Evolutionary conservation across 2,113 vertebrate species (phyloP).

Genomic region (Corythaixoides concolor): DNA sequence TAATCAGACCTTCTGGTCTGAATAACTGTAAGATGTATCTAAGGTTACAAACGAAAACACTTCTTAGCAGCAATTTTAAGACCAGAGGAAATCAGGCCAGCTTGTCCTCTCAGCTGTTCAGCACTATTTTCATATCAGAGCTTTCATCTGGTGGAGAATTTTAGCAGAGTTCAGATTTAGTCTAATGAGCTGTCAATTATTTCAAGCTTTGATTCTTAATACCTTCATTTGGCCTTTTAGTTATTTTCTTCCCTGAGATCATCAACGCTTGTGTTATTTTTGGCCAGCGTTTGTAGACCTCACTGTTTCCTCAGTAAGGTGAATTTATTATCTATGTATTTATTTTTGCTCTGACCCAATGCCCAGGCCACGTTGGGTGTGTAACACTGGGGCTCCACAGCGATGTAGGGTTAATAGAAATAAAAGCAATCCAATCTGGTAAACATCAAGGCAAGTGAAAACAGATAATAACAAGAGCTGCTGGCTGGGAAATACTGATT

Average conservation of each 20-base stretch:
- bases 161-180: constrained; percentile 43
- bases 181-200: constrained; percentile 49
- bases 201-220: constrained; percentile 44
- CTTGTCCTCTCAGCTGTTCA: constrained; percentile 36
- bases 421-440: constrained; percentile 42
- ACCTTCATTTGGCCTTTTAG: constrained; percentile 1
- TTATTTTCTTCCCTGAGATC: constrained; percentile 36
- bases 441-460: constrained; percentile 45
- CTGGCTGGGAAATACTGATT: constrained; percentile 53
- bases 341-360: neutral
- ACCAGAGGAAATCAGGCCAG: constrained; percentile 49
- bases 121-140: constrained; percentile 45
- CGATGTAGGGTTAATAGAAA: neutral
- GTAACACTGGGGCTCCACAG: neutral
- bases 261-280: constrained; percentile 17
- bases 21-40: neutral
- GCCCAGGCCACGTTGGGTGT: neutral
- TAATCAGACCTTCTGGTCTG: constrained; percentile 12
- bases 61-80: neutral
- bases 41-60: neutral
- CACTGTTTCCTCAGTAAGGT: neutral
- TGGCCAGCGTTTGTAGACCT: neutral
- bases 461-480: constrained; percentile 48
- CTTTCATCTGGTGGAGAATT: constrained; percentile 37
- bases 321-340: neutral